These are phyloP conservation scores for western clawed frog (Xenopus tropicalis) DNA, from an alignment of 2,113 vertebrate genomes.

Conservation along the genomic window UCB_Xtro_10.0 CM004446.2:95500001-95500500, in stretches of 20 bases:
- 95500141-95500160: slow-evolving; percentile 15
- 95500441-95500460: slow-evolving; percentile 2
- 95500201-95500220: slow-evolving; percentile 37
- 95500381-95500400: slow-evolving; percentile 29
- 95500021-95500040: too few relatives aligned
- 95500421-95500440: slow-evolving; percentile 18
- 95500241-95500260: slow-evolving; percentile 51
- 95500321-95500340: slow-evolving; percentile 56
- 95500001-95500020: too few relatives aligned
- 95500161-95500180: slow-evolving; percentile 15
- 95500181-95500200: slow-evolving; percentile 26
- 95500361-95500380: slow-evolving; percentile 38
- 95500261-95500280: slow-evolving; percentile 50
- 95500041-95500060: slow-evolving; percentile 2
- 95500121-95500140: slow-evolving; percentile 2
- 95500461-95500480: slow-evolving; percentile 17
- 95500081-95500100: too few relatives aligned
- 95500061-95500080: too few relatives aligned
- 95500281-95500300: slow-evolving; percentile 50
- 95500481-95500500: too few relatives aligned
- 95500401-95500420: slow-evolving; percentile 28
- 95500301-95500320: slow-evolving; percentile 53
- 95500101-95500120: too few relatives aligned
- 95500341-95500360: slow-evolving; percentile 48
- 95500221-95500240: slow-evolving; percentile 54